Evolutionary conservation across 2,113 vertebrate genomes (phyloP), one percentile per base, ranked within the genome.

Genomic region (Tupaia tana): DNA sequence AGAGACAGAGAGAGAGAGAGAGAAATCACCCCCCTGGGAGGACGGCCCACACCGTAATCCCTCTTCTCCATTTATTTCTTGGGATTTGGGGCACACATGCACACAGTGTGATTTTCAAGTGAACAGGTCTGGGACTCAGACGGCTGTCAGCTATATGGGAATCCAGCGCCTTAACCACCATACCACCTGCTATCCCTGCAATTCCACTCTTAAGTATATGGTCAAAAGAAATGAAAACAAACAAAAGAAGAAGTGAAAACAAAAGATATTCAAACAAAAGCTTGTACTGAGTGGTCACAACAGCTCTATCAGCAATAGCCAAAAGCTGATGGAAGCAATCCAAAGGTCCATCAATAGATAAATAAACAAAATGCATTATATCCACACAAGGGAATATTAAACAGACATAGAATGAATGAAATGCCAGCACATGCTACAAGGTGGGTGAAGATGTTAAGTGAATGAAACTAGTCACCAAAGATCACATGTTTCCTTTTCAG

Each of bases 191-290:
- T 43, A 6, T 43, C 43, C 43, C 43, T 43, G 43, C 43, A 43
- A 43, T 78, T 80, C n/a, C 22, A 81, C 6, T 43, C 43, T 43
- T 43, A 43, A 63, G 34, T 61, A 43, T 69, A 27, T 63, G 29
- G 63, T 77, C 63, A 54, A 78, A 88, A 93, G 81, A 89, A 90
- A 43, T 79, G 83, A 93, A 94, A 92, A 69, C 9, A n/a, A 73
- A 87, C 43, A 43, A 43, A 43, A 54, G 73, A 88, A 94, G 81
- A 89, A 90, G n/a, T 79, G 83, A 93, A 94, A 92, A 69, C 9
- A n/a, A 73, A 87, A 78, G 10, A 22, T 90, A 25, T 66, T 88
- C 64, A 56, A 56, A 88, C 9, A 59, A 69, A 89, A 90, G 10
- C 24, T 86, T 19, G 7, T 18, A 27, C 4, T 22, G 61, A 74